phyloP scores from a whole-genome alignment of 1,140 invertebrate genomes.

The Drosophila persimilis region DNA sequence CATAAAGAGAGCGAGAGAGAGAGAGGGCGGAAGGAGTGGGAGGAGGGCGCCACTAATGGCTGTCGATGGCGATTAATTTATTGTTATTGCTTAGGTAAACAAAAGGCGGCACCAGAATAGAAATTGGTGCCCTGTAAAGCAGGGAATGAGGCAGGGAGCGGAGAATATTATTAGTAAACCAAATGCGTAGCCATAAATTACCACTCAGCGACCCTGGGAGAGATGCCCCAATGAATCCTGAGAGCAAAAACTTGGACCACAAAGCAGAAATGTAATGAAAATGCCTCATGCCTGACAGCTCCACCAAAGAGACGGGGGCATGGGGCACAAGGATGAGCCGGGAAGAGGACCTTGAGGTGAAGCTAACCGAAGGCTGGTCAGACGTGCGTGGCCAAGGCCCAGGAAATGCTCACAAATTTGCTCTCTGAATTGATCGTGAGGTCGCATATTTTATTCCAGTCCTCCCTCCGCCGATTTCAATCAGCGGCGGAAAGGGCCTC shows the following conservation, averaged over 20 bases:
- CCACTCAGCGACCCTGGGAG: constrained; percentile 49
- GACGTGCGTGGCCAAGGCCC: constrained; percentile 61
- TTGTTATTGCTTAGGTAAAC: constrained; percentile 81
- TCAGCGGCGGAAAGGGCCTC: constrained; percentile 53
- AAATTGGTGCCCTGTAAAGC: constrained; percentile 30
- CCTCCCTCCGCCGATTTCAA: constrained; percentile 42
- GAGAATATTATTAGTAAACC: constrained; percentile 75
- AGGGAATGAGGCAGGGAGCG: too few species aligned
- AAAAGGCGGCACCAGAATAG: constrained; percentile 58
- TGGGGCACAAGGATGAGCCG: constrained; percentile 2
- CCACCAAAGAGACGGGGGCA: constrained; percentile 1
- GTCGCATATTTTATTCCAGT: constrained; percentile 70
- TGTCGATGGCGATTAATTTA: constrained; percentile 72
- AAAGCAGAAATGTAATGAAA: constrained; percentile 67
- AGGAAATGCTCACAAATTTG: constrained; percentile 69
- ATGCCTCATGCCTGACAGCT: constrained; percentile 48
- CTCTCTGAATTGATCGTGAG: constrained; percentile 75
- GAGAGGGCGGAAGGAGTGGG: constrained; percentile 19
- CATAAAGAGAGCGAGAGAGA: constrained; percentile 32
- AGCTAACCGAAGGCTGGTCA: constrained; percentile 30
- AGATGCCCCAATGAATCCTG: constrained; percentile 65
- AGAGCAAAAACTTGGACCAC: constrained; percentile 37
- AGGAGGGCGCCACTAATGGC: constrained; percentile 56
- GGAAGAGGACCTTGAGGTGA: constrained; percentile 19
- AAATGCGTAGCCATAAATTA: constrained; percentile 81